Evolutionary conservation across 2,113 vertebrate species (phyloP), one percentile per base, ranked within the genome.

Genomic region (Desmodus rotundus): DNA sequence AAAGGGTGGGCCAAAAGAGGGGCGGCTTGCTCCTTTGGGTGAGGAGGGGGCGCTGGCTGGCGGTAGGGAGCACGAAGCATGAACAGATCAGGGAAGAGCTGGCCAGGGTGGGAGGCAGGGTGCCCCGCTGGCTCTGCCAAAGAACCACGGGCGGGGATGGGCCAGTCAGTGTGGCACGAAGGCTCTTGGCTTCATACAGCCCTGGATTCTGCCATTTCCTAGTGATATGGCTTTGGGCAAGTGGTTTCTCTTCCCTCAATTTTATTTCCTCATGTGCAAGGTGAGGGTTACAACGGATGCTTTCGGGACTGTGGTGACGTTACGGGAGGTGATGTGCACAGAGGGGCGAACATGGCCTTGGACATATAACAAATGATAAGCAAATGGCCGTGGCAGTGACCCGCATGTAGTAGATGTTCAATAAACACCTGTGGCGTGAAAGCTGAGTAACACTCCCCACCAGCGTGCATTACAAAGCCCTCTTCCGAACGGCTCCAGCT

Each of bases 191-290:
- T 72, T 76, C 82, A 20, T 6, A 11, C 24, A 41, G 5, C 47
- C 43, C 63, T 15, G 38, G 67, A 50, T 4, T 26, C 52, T 85
- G 70, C 43, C 15, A 41, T 68, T 90, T 63, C 9, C 58, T 70
- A 41, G 56, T 38, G 28, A 3, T 13, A 2, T 16, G 13, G 85
- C 47, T 93, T 87, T 54, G 81, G 76, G 63, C 26, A 24, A 91
- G 54, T 43, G 81, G 38, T 67, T 90, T 47, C 19, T 84, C 81
- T 63, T 58, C 90, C 38, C 65, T 0, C 7, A 95, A 50, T 72
- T 93, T 91, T 24, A 73, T 61, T 43, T 92, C 67, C 36, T 96
- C 38, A 28, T 26, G 41, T 85, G 41, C 73, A 70, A 92, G 78
- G 36, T 9, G 38, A 28, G 65, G 47, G 38, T 50, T 28, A 54